Percentiles rank a stretch among this genome's conserved stretches.
Evolutionary conservation across 2,113 vertebrate genomes (phyloP).

Genomic region (Antechinus flavipes): DNA sequence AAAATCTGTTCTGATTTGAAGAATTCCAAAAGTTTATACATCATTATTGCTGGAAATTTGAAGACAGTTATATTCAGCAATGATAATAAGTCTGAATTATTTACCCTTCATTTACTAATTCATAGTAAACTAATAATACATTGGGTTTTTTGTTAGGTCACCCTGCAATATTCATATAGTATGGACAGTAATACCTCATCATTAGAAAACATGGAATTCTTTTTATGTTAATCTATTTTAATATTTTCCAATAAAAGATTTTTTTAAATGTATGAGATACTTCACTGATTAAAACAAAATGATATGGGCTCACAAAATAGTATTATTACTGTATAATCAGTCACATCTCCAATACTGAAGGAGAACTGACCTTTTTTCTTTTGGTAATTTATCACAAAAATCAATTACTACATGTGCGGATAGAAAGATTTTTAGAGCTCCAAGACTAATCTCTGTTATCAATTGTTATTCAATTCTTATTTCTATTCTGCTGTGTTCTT

Average conservation of each 20-base stretch:
- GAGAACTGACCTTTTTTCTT: neutral
- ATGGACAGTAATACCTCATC: neutral
- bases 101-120: neutral
- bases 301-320: neutral
- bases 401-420: neutral
- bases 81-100: neutral
- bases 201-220: neutral
- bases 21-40: neutral
- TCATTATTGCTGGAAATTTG: neutral
- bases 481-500: neutral
- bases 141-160: neutral
- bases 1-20: neutral
- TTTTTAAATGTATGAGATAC: neutral
- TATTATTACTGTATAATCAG: neutral
- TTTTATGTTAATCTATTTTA: neutral
- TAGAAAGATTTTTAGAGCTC: neutral
- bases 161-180: neutral
- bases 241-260: neutral
- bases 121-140: neutral
- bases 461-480: neutral
- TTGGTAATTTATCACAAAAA: neutral
- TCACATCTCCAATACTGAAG: neutral
- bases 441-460: neutral
- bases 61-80: neutral
- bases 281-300: neutral